Evolutionary conservation across 2,113 vertebrate species (phyloP).

Genomic region (Epinephelus fuscoguttatus): DNA sequence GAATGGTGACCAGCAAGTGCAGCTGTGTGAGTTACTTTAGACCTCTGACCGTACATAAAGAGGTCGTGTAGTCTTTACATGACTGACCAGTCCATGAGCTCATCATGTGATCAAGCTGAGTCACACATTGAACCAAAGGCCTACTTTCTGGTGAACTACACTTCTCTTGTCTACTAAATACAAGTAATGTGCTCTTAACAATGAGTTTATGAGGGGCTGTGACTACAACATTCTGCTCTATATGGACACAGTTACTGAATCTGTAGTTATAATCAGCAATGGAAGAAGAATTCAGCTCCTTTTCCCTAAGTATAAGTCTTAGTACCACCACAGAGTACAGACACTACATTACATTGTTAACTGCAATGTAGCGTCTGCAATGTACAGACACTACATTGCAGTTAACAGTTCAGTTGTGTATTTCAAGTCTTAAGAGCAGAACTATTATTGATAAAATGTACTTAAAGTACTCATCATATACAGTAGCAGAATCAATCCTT

Average conservation of each 20-base stretch:
- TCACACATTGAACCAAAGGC: not conserved
- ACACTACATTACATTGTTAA: not conserved
- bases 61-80: not conserved
- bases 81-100: not conserved
- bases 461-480: not conserved
- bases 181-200: not conserved
- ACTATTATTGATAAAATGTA: not conserved
- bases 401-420: not conserved
- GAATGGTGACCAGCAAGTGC: not conserved
- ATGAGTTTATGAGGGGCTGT: too few species aligned
- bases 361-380: too few species aligned
- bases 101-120: slow-evolving; percentile 1
- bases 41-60: not conserved
- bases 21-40: not conserved
- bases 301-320: too few species aligned
- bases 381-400: not conserved
- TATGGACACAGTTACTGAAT: not conserved
- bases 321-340: not conserved
- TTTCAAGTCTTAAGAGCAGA: not conserved
- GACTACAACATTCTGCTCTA: not conserved
- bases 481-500: not conserved
- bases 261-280: not conserved
- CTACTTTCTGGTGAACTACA: not conserved
- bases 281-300: not conserved
- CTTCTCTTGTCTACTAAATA: not conserved